Conservation (phyloP, 2,797 vertebrate species). For the Poecilia picta region DNA sequence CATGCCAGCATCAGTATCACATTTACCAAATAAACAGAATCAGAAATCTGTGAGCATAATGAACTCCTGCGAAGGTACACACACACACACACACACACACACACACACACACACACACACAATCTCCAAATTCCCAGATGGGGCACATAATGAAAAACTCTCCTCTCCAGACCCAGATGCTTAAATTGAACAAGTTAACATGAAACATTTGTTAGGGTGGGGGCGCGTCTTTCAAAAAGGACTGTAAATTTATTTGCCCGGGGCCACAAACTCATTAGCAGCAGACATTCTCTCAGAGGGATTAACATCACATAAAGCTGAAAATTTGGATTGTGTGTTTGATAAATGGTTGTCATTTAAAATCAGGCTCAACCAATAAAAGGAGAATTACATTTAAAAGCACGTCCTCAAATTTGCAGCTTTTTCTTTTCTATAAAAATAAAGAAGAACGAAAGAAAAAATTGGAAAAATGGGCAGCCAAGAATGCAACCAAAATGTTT, state of each 20-base stretch:
- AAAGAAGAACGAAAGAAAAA: neutral
- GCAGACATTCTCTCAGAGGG: conserved; percentile 32
- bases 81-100: too few relatives aligned
- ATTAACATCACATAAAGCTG: conserved; percentile 37
- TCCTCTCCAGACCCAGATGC: conserved; percentile 23
- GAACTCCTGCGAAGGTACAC: conserved; percentile 21
- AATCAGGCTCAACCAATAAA: conserved; percentile 11
- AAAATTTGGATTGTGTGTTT: conserved; percentile 35
- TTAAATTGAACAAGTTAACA: conserved; percentile 52
- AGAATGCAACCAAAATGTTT: neutral
- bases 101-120: neutral
- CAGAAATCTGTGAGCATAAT: conserved; percentile 38
- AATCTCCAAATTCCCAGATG: conserved; percentile 24
- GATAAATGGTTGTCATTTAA: conserved; percentile 44
- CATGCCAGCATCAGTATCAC: conserved; percentile 41
- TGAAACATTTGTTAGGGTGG: conserved; percentile 60
- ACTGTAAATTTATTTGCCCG: conserved; percentile 41
- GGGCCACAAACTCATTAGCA: conserved; percentile 46
- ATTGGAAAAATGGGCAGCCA: neutral
- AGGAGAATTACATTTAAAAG: conserved; percentile 25
- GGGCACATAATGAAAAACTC: conserved; percentile 32
- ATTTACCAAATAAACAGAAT: conserved; percentile 55
- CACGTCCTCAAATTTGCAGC: neutral
- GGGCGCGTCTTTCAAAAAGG: conserved; percentile 46
- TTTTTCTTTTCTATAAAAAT: neutral